Percentiles rank a stretch among this genome's conserved stretches.
phyloP scores from a whole-genome alignment of 2,888 invertebrate species.

The Meloe dianella region DNA sequence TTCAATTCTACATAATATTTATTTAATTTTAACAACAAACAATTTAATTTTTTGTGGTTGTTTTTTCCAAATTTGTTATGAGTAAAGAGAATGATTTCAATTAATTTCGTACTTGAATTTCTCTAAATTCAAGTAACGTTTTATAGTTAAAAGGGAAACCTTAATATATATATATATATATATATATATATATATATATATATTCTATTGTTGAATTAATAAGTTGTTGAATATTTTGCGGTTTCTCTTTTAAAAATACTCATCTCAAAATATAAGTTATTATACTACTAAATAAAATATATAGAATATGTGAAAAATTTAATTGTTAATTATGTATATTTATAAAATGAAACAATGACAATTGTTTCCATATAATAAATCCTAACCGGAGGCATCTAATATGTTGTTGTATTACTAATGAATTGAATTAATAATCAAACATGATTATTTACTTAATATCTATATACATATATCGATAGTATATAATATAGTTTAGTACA shows the following conservation, averaged over 20 bases:
- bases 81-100: too few species aligned
- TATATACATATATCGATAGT: neutral
- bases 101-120: too few species aligned
- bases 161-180: too few species aligned
- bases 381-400: neutral
- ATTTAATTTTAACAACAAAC: too few species aligned
- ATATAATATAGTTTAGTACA: too few species aligned
- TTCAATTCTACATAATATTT: too few species aligned
- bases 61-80: too few species aligned
- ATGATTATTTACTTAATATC: neutral
- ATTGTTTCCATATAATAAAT: neutral
- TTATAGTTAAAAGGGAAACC: neutral
- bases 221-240: neutral
- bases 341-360: neutral
- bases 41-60: too few species aligned
- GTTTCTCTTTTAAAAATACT: neutral
- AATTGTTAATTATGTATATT: too few species aligned
- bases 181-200: too few species aligned
- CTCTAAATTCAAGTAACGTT: neutral
- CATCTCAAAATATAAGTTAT: neutral
- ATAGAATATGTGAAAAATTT: too few species aligned
- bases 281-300: neutral
- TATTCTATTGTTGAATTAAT: constrained; percentile 1
- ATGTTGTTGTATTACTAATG: neutral
- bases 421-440: neutral